These are phyloP conservation scores for Macrobrachium nipponense DNA, from an alignment of 1,140 invertebrate species.

Conservation along the genomic window DNA sequence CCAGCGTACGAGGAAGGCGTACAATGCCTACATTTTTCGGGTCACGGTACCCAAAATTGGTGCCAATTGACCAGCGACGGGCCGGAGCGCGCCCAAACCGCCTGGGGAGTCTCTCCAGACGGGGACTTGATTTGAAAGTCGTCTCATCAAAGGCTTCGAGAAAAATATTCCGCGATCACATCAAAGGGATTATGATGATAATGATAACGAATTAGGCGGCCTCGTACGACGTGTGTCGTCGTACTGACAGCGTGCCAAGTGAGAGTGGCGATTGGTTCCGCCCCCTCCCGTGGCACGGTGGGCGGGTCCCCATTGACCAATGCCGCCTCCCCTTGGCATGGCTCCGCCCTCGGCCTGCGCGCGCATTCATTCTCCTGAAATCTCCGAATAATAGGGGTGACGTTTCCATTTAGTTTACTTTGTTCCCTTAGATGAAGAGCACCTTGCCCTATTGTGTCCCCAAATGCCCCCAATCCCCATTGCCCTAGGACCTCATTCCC, in stretches of 20 bases:
- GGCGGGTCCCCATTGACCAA: conserved; percentile 17
- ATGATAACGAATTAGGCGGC: conserved; percentile 40
- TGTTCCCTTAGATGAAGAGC: conserved; percentile 43
- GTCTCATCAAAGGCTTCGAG: neutral
- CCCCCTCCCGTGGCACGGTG: conserved; percentile 23
- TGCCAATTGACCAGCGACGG: neutral
- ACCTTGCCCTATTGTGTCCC: conserved; percentile 13
- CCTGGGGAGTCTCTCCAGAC: neutral
- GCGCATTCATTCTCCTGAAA: conserved; percentile 25
- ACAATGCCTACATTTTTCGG: too few relatives aligned
- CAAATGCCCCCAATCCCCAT: neutral
- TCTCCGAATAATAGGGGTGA: conserved; percentile 35
- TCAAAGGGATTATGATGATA: conserved; percentile 17
- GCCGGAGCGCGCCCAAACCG: neutral
- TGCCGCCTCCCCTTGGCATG: neutral
- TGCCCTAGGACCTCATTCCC: conserved; percentile 4
- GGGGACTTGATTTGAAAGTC: neutral
- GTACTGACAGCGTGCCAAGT: conserved; percentile 43
- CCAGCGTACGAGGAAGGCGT: conserved; percentile 26
- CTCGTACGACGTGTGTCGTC: conserved; percentile 40
- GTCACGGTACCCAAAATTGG: too few relatives aligned
- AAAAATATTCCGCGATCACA: neutral
- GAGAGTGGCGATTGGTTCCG: conserved; percentile 25
- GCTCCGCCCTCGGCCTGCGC: conserved; percentile 18
- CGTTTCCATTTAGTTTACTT: conserved; percentile 42